A percentile compares a stretch with the other conserved stretches of the same genome.
Evolutionary conservation across 2,888 invertebrate genomes (phyloP).

Genomic region (Mythimna lalbum): DNA sequence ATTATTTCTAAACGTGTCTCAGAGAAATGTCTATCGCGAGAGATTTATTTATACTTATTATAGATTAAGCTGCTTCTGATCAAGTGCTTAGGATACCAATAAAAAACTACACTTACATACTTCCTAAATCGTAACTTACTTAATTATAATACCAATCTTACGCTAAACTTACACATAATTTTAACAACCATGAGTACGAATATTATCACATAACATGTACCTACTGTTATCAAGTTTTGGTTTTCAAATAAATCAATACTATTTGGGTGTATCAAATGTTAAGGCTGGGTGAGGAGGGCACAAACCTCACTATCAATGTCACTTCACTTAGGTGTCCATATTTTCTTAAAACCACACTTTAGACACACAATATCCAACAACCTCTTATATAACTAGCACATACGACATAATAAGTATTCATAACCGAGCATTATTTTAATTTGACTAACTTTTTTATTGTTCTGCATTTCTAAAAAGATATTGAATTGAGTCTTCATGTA

Average conservation of each 20-base stretch:
- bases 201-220: conserved; percentile 71
- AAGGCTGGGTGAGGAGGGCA: not conserved
- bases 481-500: conserved; percentile 92
- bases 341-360: conserved; percentile 8
- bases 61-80: not conserved
- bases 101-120: conserved; percentile 6
- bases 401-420: conserved; percentile 43
- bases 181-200: conserved; percentile 76
- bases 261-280: conserved; percentile 15
- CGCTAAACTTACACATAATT: conserved; percentile 36
- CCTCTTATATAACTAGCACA: conserved; percentile 21
- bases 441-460: conserved; percentile 73
- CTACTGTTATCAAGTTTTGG: conserved; percentile 39
- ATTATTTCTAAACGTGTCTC: conserved; percentile 4
- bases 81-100: not conserved
- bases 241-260: conserved; percentile 29
- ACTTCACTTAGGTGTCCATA: conserved; percentile 18
- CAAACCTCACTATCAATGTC: not conserved
- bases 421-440: conserved; percentile 50
- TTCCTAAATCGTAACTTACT: not conserved
- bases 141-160: conserved; percentile 14
- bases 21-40: not conserved
- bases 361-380: conserved; percentile 20
- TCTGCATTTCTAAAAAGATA: conserved; percentile 87
- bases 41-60: not conserved